Base-by-base conservation (phyloP, 2,113 vertebrate genomes). In the Sander lucioperca region DNA sequence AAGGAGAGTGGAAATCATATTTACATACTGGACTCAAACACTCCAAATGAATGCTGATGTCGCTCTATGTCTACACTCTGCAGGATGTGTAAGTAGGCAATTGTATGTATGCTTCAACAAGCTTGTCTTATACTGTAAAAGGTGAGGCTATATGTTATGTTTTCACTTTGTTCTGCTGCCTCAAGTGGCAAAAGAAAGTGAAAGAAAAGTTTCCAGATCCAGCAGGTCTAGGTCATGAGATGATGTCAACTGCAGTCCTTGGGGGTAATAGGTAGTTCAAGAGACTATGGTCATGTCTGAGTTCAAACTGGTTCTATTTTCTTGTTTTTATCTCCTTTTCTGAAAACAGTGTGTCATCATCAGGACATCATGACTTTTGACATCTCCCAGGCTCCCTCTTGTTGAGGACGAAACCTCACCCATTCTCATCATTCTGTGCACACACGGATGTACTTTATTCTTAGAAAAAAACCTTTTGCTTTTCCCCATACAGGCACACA, bases 341-440 rank as follows among this genome's bases (percentile, higher is more conserved):
- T 70, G 43, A 62, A 84, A 90, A 84, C 30, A 7, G 47, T 79
- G 48, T 87, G 87, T 92, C 91, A 88, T 89, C 91, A 89, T 88
- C 73, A 70, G 87, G 71, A 71, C 76, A 87, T 85, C 81, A 88
- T 36, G 36, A 51, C 62, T 72, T 73, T 43, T 89, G 78, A 78
- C 83, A 76, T 63, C 66, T 86, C 7, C 33, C 80, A 74, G 36
- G 62, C n/a, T 74, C 70, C 74, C 5, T 63, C n/a, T 25, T 45
- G 45, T 80, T 68, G 45, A 76, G 79, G 82, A 74, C 83, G 74
- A 75, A 80, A 69, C 11, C 39, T 58, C 50, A 56, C 21, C 56
- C 36, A 59, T 77, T 48, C 48, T 84, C 80, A 30, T 72, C 10
- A 82, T 82, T 77, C 79, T 25, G 50, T 4, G 3, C 47, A 61